phyloP scores from a whole-genome alignment of 2,113 vertebrate genomes.

The Archilochus colubris region DNA sequence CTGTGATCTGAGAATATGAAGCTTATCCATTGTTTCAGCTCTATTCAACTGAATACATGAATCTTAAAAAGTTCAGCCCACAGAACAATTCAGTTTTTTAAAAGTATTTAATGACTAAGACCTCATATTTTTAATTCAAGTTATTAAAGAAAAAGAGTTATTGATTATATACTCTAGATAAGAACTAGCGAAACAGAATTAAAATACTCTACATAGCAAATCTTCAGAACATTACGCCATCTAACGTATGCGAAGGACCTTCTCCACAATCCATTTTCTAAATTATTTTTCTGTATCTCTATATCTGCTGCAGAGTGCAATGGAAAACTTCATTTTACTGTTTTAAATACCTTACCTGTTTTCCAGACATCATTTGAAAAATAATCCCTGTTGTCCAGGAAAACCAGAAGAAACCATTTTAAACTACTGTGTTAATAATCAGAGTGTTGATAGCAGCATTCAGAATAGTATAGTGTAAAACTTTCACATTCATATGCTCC shows the following conservation, averaged over 20 bases:
- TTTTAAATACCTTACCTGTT: conserved; percentile 2
- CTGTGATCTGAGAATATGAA: background rate
- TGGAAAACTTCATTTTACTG: background rate
- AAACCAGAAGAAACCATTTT: background rate
- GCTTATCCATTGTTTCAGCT: background rate
- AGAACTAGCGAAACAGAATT: background rate
- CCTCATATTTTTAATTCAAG: background rate
- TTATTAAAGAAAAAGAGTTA: background rate
- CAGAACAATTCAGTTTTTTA: background rate
- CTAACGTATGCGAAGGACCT: background rate
- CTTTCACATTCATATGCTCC: background rate
- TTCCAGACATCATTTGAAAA: background rate
- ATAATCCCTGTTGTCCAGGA: background rate
- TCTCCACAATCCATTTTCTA: background rate
- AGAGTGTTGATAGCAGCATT: background rate
- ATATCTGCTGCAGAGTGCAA: background rate
- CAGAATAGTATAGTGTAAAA: background rate
- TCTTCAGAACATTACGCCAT: background rate
- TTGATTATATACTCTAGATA: background rate
- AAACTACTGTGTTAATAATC: background rate
- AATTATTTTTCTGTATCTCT: background rate
- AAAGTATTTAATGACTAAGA: background rate
- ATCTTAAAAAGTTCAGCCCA: background rate
- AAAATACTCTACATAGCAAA: background rate
- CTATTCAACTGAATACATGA: background rate